Base-by-base conservation (phyloP, 1,140 invertebrate genomes). In the Caerostris extrusa region DNA sequence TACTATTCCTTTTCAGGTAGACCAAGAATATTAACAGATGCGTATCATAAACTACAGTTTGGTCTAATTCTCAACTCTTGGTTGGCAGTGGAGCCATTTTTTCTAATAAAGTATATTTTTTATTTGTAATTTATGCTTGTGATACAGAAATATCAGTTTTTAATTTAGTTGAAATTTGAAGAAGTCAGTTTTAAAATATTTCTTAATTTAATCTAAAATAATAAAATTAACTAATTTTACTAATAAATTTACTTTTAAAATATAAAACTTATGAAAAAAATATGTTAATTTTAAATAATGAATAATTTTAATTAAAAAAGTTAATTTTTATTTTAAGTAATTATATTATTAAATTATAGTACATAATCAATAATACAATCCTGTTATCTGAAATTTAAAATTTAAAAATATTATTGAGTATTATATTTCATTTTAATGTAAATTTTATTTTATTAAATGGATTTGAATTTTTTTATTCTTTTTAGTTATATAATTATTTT, bases 21-120 rank as follows among this genome's bases (percentile, higher is more conserved):
- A 67, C 87, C 77, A 17, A 90, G 90, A 17, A 1, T 57, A 10
- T 4, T 91, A 19, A 50, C 55, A 0, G 64, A 77, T n/a, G 86
- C 53, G 10, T 87, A 93, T 19, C 69, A 95, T 5, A 67, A 71
- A 58, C 19, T 94, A 1, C 50, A 87, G 19, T 95, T 95, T 86
- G 93, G 94, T 58, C 50, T 94, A 1, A 92, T 95, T 53, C 83
- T 94, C 19, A 95, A 95, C 81, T 94, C 90, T 0, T 95, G 95
- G 95, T 56, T 95, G 1, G 50, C 83, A 2, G 95, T 95, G 4
- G 95, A 95, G 12, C 69, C 95, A 14, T 95, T 95, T 71, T 95
- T 95, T 61, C 92, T 95, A 8, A 64, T 95, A 19, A 93, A 90
- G 94, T 94, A 93, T 19, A 7, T 6, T 14, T 50, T 14, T 50